phyloP scores from a whole-genome alignment of 2,888 invertebrate species.

The Pycnomerus fuliginosus region DNA sequence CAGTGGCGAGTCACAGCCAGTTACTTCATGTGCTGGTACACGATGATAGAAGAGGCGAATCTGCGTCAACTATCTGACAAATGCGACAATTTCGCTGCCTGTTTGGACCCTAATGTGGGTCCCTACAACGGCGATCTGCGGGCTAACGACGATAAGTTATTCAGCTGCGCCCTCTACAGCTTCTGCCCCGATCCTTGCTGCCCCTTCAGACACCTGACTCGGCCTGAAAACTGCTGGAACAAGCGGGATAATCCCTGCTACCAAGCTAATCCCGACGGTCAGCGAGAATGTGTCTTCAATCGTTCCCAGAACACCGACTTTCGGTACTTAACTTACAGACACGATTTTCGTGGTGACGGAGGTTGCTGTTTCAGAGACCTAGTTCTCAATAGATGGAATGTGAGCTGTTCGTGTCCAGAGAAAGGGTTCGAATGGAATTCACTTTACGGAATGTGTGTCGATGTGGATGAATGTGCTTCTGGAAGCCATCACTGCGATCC shows the following conservation, averaged over 20 bases:
- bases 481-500: conserved; percentile 50
- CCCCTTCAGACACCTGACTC: conserved; percentile 53
- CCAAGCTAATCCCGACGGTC: conserved; percentile 46
- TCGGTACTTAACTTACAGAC: conserved; percentile 25
- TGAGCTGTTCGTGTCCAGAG: conserved; percentile 58
- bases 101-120: conserved; percentile 53
- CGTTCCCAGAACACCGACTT: conserved; percentile 44
- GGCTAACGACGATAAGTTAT: conserved; percentile 57
- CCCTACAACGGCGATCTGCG: conserved; percentile 58
- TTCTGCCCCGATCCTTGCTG: conserved; percentile 70
- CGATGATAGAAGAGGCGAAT: conserved; percentile 57
- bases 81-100: conserved; percentile 65
- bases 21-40: conserved; percentile 70
- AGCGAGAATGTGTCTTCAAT: conserved; percentile 35
- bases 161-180: conserved; percentile 63
- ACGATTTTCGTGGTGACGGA: too few species aligned
- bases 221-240: conserved; percentile 52
- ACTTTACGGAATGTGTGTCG: conserved; percentile 62
- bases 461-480: conserved; percentile 60
- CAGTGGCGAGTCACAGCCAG: conserved; percentile 64
- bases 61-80: conserved; percentile 57
- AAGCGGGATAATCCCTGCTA: conserved; percentile 58
- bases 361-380: conserved; percentile 50
- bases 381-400: conserved; percentile 61
- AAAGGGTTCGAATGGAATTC: conserved; percentile 61